These are phyloP conservation scores for Lutjanus erythropterus DNA, from an alignment of 2,113 vertebrate genomes.

Conservation along the genomic window DNA sequence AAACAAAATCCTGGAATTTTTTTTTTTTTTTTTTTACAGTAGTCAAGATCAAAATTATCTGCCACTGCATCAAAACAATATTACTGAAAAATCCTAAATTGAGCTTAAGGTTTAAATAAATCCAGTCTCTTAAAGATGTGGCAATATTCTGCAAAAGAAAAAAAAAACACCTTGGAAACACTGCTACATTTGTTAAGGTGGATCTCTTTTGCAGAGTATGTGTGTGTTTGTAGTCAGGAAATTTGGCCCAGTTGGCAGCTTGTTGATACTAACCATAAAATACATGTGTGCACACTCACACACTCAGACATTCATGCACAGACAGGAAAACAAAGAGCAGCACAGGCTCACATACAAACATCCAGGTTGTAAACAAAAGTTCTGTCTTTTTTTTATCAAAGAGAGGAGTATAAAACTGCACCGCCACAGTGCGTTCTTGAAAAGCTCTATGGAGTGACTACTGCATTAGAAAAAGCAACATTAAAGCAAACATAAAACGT, in stretches of 20 bases:
- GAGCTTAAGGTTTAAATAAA: background rate
- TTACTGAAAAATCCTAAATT: background rate
- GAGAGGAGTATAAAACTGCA: constrained; percentile 70
- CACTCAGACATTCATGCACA: constrained; percentile 30
- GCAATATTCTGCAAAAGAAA: background rate
- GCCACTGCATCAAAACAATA: constrained; percentile 5
- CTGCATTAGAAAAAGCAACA: constrained; percentile 68
- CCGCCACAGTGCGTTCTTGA: constrained; percentile 35
- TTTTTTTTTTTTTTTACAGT: background rate
- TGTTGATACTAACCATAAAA: constrained; percentile 43
- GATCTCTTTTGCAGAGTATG: background rate
- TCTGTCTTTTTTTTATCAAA: constrained; percentile 49
- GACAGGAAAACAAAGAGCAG: constrained; percentile 20
- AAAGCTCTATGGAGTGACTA: constrained; percentile 62
- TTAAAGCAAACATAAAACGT: constrained; percentile 44
- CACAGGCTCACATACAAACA: constrained; percentile 37
- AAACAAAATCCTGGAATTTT: background rate
- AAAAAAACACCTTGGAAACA: background rate
- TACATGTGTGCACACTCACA: constrained; percentile 45
- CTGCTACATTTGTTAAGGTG: constrained; percentile 35
- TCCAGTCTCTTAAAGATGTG: background rate
- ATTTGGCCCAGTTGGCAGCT: constrained; percentile 67
- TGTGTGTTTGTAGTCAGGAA: constrained; percentile 29
- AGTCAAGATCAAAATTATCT: background rate
- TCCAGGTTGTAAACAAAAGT: constrained; percentile 68